Evolutionary conservation across 2,113 vertebrate species (phyloP).

Genomic region (Scytalopus superciliaris): DNA sequence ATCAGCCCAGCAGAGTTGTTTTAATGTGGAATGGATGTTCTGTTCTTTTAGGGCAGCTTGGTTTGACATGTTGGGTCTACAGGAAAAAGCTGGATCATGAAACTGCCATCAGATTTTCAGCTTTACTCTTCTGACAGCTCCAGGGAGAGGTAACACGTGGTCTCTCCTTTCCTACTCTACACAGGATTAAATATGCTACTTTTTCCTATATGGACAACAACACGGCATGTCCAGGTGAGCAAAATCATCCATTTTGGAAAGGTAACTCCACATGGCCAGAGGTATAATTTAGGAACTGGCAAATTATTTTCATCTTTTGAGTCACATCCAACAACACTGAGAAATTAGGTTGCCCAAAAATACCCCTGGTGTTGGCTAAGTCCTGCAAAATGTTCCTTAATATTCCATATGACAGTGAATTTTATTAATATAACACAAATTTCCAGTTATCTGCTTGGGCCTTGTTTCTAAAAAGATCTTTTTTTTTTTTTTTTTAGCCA

Average conservation of each 20-base stretch:
- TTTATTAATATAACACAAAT: neutral
- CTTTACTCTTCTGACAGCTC: neutral
- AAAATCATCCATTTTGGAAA: neutral
- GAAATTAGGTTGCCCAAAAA: neutral
- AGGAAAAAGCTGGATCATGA: neutral
- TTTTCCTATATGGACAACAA: rapidly evolving
- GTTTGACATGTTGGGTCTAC: neutral
- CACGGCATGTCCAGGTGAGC: neutral
- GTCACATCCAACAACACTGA: neutral
- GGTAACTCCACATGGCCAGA: rapidly evolving
- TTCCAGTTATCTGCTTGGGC: neutral
- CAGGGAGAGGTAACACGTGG: neutral
- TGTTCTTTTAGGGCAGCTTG: neutral
- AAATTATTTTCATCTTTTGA: neutral
- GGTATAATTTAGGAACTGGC: neutral
- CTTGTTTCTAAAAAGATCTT: neutral
- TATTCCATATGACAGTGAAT: neutral
- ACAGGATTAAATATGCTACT: neutral
- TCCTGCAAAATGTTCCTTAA: neutral
- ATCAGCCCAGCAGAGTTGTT: neutral
- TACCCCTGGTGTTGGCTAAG: neutral
- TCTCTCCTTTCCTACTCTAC: neutral
- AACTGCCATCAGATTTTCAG: neutral
- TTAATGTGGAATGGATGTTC: neutral
- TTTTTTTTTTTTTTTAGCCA: neutral